Percentiles rank a stretch among this genome's conserved stretches.
phyloP scores from a whole-genome alignment of 2,797 vertebrate species.

The Propithecus perrieri region DNA sequence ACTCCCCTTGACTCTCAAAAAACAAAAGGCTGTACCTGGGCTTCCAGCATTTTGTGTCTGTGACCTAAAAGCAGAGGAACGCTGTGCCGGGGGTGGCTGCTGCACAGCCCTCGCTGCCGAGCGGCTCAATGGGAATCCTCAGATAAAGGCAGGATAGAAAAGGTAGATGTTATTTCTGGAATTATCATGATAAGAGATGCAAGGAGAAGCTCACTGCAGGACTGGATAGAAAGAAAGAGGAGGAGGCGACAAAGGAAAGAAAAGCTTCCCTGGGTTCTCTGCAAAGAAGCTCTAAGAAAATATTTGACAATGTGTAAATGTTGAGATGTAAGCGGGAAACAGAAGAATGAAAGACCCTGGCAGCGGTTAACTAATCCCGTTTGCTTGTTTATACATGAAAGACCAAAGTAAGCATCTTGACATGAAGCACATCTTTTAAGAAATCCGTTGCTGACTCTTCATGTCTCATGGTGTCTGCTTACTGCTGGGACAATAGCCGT shows the following conservation, averaged over 20 bases:
- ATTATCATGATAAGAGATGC: conserved; percentile 6
- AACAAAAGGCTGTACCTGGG: neutral
- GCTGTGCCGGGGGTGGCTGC: neutral
- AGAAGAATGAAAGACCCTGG: neutral
- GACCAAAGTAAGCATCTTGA: neutral
- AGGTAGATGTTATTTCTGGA: conserved; percentile 64
- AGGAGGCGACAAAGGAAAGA: neutral
- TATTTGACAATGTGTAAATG: neutral
- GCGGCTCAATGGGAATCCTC: neutral
- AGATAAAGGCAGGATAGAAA: neutral
- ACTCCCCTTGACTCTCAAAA: neutral
- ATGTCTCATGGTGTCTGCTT: conserved; percentile 68
- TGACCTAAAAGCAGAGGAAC: neutral
- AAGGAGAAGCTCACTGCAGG: conserved; percentile 30
- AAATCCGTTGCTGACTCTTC: conserved; percentile 52
- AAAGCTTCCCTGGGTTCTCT: neutral
- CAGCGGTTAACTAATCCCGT: neutral
- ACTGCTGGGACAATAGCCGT: conserved; percentile 77
- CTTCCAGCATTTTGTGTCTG: neutral
- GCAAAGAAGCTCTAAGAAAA: conserved; percentile 45
- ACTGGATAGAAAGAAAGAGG: neutral
- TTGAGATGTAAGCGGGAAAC: conserved; percentile 2
- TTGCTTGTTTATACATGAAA: conserved; percentile 14
- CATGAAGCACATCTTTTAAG: conserved; percentile 62
- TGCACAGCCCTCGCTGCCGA: neutral